Conservation (phyloP, 2,888 invertebrate genomes). For the Dolichomitus sp. region DNA sequence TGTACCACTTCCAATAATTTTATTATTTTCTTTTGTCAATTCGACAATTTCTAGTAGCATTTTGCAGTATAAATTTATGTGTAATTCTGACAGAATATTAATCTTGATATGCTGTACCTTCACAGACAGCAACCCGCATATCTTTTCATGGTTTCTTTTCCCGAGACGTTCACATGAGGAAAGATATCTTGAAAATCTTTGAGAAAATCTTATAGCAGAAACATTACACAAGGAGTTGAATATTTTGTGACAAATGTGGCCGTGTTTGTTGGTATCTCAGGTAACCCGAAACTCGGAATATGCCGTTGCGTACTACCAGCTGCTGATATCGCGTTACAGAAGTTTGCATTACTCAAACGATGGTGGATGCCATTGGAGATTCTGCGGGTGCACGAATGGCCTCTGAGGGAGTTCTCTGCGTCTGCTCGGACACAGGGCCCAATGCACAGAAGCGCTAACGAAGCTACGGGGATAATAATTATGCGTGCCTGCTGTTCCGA, state of each 20-base stretch:
- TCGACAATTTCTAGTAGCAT: not conserved
- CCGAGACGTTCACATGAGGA: not conserved
- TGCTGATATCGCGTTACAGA: conserved; percentile 61
- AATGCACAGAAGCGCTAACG: conserved; percentile 57
- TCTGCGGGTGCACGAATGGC: conserved; percentile 35
- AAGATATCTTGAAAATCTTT: conserved; percentile 8
- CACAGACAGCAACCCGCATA: not conserved
- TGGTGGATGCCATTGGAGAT: conserved; percentile 39
- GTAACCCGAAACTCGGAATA: conserved; percentile 60
- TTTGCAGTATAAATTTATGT: not conserved
- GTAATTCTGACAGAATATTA: not conserved
- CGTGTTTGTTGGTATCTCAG: conserved; percentile 23
- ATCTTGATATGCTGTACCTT: not conserved
- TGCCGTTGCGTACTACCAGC: conserved; percentile 41
- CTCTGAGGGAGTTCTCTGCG: conserved; percentile 19
- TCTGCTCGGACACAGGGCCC: not conserved
- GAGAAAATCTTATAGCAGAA: not conserved
- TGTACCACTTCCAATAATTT: too few species aligned
- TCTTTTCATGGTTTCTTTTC: not conserved
- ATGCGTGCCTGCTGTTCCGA: conserved; percentile 31
- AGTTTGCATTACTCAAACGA: conserved; percentile 64
- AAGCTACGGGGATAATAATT: conserved; percentile 63
- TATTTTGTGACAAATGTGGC: conserved; percentile 29
- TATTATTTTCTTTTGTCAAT: too few species aligned
- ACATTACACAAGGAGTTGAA: conserved; percentile 1